These are phyloP conservation scores for Drosophila emarginata DNA, from an alignment of 2,888 invertebrate genomes.

Conservation along the genomic window DNA sequence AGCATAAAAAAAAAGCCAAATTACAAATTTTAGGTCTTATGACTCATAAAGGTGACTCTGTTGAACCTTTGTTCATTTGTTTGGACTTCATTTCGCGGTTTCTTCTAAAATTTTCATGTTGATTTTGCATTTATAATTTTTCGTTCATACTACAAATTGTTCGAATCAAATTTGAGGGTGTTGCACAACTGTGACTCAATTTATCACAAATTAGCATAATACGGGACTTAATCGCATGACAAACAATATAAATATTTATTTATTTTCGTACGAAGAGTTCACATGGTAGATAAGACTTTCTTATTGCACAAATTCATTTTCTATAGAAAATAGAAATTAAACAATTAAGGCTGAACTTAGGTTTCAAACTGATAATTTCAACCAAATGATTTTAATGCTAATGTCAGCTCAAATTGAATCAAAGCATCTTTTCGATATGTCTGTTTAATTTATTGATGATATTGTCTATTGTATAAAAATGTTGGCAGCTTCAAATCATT, in stretches of 20 bases:
- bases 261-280: neutral
- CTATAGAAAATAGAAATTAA: too few species aligned
- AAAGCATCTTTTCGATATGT: neutral
- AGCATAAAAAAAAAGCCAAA: slow-evolving; percentile 1
- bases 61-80: slow-evolving; percentile 34
- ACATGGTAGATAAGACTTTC: neutral
- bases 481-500: too few species aligned
- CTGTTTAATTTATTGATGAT: too few species aligned
- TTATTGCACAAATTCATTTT: neutral
- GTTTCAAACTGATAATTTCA: too few species aligned
- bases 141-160: slow-evolving; percentile 42
- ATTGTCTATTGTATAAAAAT: too few species aligned
- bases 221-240: neutral
- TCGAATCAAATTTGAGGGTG: slow-evolving; percentile 17
- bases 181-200: slow-evolving; percentile 48
- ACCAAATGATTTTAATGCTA: too few species aligned
- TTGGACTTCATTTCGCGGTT: slow-evolving; percentile 35
- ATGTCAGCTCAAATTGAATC: neutral
- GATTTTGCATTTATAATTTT: slow-evolving; percentile 41
- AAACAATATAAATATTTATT: neutral
- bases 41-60: slow-evolving; percentile 36
- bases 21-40: slow-evolving; percentile 18
- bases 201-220: slow-evolving; percentile 58
- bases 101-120: slow-evolving; percentile 31
- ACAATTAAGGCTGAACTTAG: too few species aligned